Evolutionary conservation across 2,113 vertebrate genomes (phyloP), one percentile per base, ranked within the genome.

Genomic region (Gasterosteus aculeatus): DNA sequence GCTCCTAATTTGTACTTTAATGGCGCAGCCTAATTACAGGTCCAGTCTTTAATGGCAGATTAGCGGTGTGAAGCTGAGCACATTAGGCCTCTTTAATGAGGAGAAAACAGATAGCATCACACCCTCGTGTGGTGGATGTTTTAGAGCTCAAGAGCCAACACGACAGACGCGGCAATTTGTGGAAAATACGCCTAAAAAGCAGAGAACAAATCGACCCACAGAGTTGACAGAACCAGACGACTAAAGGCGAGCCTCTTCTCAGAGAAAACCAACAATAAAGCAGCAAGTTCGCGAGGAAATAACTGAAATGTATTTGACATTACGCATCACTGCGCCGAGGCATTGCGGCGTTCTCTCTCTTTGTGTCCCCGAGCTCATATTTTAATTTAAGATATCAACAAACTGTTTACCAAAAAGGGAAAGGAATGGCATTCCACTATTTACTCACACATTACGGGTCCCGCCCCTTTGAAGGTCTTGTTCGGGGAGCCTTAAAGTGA

Each of bases 401-500:
- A 41, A 49, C 42, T 33, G 0, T 39, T 41, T 33, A 11, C 26
- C 57, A 12, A 54, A 35, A 41, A 77, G 77, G 57, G 6, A 38
- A 38, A 81, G 56, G 76, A 81, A 58, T 53, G 60, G 7, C 57
- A 81, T 68, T 81, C 51, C 84, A 78, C 77, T 85, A 85, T 92
- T 94, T 94, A 90, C 92, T 93, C 89, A 92, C 95, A 95, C 95
- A 95, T 95, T 96, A 95, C 94, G 94, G 94, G 93, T 94, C 94
- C 92, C 92, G 93, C 91, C 89, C 84, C 96, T 97, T 97, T 98
- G 96, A 97, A 96, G 95, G 93, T 96, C 94, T 96, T 96, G 95
- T 97, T 95, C 95, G 94, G 94, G 94, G 95, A 93, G 92, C 94
- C 92, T 85, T 99, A 98, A 98, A 98, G 94, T 97, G 96, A 98